Evolutionary conservation across 2,113 vertebrate species (phyloP).

Genomic region (Brachionichthys hirsutus): DNA sequence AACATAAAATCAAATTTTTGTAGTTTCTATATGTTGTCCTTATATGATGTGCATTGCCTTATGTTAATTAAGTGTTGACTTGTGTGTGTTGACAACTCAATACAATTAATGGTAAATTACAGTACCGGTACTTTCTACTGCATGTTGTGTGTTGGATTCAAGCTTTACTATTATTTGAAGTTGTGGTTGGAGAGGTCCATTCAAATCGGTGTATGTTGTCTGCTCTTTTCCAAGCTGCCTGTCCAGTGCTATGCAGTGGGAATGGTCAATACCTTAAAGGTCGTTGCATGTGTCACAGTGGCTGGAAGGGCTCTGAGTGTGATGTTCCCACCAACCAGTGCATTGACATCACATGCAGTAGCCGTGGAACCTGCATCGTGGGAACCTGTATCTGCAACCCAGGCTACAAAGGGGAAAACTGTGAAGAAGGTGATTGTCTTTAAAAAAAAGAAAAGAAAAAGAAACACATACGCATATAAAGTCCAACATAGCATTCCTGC

Average conservation of each 20-base stretch:
- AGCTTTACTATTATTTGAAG: slow-evolving; percentile 39
- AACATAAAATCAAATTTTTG: too few species aligned
- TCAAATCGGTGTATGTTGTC: slow-evolving; percentile 52
- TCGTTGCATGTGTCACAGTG: slow-evolving; percentile 94
- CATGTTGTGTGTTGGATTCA: neutral
- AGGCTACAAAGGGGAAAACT: slow-evolving; percentile 97
- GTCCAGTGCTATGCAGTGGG: slow-evolving; percentile 95
- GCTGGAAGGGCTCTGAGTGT: slow-evolving; percentile 97
- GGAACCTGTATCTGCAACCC: slow-evolving; percentile 98
- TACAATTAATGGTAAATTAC: too few species aligned
- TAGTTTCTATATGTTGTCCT: too few species aligned
- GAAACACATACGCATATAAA: slow-evolving; percentile 1
- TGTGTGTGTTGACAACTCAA: too few species aligned
- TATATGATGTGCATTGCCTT: too few species aligned
- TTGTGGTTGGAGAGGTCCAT: slow-evolving; percentile 43
- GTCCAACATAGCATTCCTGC: slow-evolving; percentile 15
- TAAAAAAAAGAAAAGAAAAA: slow-evolving; percentile 26
- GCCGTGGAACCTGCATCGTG: slow-evolving; percentile 93
- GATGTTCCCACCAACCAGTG: slow-evolving; percentile 96
- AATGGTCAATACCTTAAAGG: slow-evolving; percentile 98
- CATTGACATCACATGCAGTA: slow-evolving; percentile 90
- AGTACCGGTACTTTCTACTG: too few species aligned
- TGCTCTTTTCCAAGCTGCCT: slow-evolving; percentile 83
- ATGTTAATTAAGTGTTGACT: too few species aligned
- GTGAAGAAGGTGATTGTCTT: slow-evolving; percentile 88